Base-by-base conservation (phyloP, 2,797 vertebrate genomes). In the Manis pentadactyla region DNA sequence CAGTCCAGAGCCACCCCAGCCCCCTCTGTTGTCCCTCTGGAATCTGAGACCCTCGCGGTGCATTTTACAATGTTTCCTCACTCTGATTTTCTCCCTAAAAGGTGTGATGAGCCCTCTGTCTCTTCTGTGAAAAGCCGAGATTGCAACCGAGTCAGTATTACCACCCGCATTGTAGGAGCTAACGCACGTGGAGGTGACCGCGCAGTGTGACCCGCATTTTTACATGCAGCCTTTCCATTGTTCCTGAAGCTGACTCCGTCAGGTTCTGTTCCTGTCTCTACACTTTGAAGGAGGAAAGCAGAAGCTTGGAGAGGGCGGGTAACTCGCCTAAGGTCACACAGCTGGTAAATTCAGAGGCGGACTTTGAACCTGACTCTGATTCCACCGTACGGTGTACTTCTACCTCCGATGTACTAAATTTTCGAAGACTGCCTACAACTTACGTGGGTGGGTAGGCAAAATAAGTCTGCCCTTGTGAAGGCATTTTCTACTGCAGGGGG, bases 1-100 rank as follows among this genome's bases (percentile, higher is more conserved):
- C 31, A 4, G 7, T 14, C 18, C 19, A 46, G 7, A 13, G 3
- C 49, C 49, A 7, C 7, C n/a, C 27, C 1, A 0, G 0, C 17
- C 39, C 23, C 4, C 25, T 66, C 46, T 1, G 0, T 27, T 37
- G n/a, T 31, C 17, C 31, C 51, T 73, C 46, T 19, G 27, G 49
- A 34, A 34, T 73, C 57, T 1, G 37, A 88, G 63, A 34, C 13
- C 31, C 37, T 37, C 17, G 2, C 6, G 10, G 18, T 17, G 7
- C 8, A 19, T 55, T 14, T 2, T 2, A 61, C 7, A 27, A 15
- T 1, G 19, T 37, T 14, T 21, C 27, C 9, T 21, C 12, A 39
- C 21, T 64, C 57, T 75, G 11, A 69, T 53, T 78, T 84, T 34
- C 42, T 68, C 42, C 53, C 29, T 11, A 14, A 15, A 34, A 66